Percentiles rank a stretch among this genome's conserved stretches.
phyloP scores from a whole-genome alignment of 2,113 vertebrate genomes.

The Calidris pugnax region DNA sequence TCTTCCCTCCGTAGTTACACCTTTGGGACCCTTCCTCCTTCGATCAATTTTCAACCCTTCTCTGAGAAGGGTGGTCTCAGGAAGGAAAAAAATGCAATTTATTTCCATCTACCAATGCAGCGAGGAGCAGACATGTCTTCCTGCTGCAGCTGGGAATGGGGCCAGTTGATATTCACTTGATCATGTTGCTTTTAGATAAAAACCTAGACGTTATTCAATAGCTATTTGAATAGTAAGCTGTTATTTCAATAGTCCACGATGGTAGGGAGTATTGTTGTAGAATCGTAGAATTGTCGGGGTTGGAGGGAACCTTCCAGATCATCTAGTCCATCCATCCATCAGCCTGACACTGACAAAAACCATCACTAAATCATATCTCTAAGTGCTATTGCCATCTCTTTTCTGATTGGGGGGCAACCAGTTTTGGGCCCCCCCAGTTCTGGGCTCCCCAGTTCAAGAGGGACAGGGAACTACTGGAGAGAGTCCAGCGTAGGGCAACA shows the following conservation, averaged over 20 bases:
- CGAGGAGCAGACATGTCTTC: not conserved
- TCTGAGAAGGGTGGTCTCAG: not conserved
- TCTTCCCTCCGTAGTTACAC: not conserved
- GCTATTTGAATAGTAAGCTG: not conserved
- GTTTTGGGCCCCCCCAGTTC: no score
- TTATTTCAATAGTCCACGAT: accelerated
- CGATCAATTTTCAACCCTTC: not conserved
- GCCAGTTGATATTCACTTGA: not conserved
- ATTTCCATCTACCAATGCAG: not conserved
- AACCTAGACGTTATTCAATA: not conserved
- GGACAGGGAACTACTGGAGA: no score
- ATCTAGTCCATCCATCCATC: no score
- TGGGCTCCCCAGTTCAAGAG: no score
- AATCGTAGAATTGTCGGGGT: no score
- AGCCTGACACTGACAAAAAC: no score
- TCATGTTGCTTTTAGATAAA: not conserved
- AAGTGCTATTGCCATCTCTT: not conserved
- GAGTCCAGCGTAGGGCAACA: no score
- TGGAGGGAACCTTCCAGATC: no score
- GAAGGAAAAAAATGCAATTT: not conserved
- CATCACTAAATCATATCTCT: no score
- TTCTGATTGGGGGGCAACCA: no score
- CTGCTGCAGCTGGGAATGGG: not conserved
- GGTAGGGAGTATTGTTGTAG: no score
- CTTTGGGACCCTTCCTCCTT: not conserved